Base-by-base conservation (phyloP, 2,888 invertebrate species). In the Drosophila maculinotata region DNA sequence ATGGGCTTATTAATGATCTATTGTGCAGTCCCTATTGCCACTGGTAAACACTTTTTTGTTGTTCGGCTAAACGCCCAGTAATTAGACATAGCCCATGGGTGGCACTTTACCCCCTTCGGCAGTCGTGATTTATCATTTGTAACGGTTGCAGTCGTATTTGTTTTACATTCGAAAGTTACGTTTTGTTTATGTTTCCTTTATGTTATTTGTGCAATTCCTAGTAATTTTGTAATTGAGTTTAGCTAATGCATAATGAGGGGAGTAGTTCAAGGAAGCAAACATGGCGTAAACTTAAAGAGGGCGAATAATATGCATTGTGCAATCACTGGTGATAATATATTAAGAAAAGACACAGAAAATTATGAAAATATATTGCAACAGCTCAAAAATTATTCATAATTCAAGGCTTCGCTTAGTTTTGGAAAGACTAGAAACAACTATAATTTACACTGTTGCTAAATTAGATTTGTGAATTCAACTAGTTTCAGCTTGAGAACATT, bases 41-140 rank as follows among this genome's bases (percentile, higher is more conserved):
- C 14, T 39, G 20, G 54, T 58, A 52, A 60, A 64, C 58, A 45
- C 51, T 66, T 53, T 10, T 23, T 49, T 60, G 2, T 31, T 48
- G 10, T 39, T 41, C 10, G 30, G 28, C 39, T 62, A 58, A 76
- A 69, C 76, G 76, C 78, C 73, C 58, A 57, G 60, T 57, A 74
- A 74, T 76, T 76, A 74, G 71, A 51, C 57, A 39, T 60, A 44
- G n/a, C 38, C 47, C 28, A 49, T 47, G 35, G 31, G 15, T 9
- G 10, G 1, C 6, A 10, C 6, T 5, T 5, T 14, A 6, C 8
- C n/a, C 54, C 45, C 25, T 20, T 12, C 8, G 20, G 14, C 9
- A 39, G n/a, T 28, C 17, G 33, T 30, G 26, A 26, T 64, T 26
- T 39, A 1, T 4, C 15, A 54, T 57, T 62, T 53, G 60, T 36